Evolutionary conservation across 2,888 invertebrate genomes (phyloP), one percentile per base, ranked within the genome.

Genomic region (Andrena dorsata): DNA sequence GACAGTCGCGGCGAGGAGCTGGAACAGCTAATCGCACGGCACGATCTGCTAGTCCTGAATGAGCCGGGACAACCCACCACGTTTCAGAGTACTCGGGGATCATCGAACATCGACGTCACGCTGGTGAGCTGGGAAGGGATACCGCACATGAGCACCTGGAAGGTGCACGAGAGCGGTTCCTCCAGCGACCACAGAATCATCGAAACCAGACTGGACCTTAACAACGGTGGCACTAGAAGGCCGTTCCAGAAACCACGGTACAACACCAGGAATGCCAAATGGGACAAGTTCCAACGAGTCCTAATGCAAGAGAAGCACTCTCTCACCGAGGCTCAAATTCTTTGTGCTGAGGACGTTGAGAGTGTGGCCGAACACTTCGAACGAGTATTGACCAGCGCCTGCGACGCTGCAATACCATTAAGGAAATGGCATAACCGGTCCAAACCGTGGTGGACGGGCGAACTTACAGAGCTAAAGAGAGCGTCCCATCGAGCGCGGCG

Each of bases 101-200:
- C n/a, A 35, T 35, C 47, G 0, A 26, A 26, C 26, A 49, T 66
- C 28, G 65, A 66, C n/a, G 65, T 49, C 28, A 66, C 65, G 6
- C n/a, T 66, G 7, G 65, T 10, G 20, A 35, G 20, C 32, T 10
- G 10, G 26, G 20, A 49, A 13, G 23, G 3, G 6, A 23, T 26
- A 16, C 16, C 13, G 10, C 16, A 0, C 16, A 5, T 3, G 13
- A 2, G 16, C 0, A 4, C 6, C 20, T 66, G 65, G 65, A 20
- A 13, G 26, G 65, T 65, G 10, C 47, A 47, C 23, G 20, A 26
- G 5, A 16, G 26, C 16, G 13, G 65, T 7, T 47, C 41, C 26
- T 23, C 23, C n/a, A 65, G 65, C 35, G 65, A 65, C 47, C 65
- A 65, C 20, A 63, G 61, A n/a, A 32, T 60, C 26, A 10, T 60